Conservation (phyloP, 2,888 invertebrate genomes). For the Drosophila bunnanda region DNA sequence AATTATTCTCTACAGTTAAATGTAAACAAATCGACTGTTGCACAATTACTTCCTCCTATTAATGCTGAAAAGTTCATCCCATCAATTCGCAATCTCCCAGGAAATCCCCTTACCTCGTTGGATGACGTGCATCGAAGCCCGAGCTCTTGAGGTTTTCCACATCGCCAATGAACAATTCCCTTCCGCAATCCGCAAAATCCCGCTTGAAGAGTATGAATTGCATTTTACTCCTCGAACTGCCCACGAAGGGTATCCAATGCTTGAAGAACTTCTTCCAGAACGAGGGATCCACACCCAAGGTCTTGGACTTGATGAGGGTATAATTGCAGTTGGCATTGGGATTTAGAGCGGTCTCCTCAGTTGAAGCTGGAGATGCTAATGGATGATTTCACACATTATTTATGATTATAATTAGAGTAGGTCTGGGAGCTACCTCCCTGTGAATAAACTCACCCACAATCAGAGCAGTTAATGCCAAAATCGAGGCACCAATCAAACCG, state of each 20-base stretch:
- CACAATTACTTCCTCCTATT: slow-evolving; percentile 15
- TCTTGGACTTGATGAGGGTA: slow-evolving; percentile 66
- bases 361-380: slow-evolving; percentile 24
- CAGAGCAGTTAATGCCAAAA: slow-evolving; percentile 26
- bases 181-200: slow-evolving; percentile 82
- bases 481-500: slow-evolving; percentile 5
- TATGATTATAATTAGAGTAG: neutral
- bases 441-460: slow-evolving; percentile 36
- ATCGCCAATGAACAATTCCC: slow-evolving; percentile 74
- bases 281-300: slow-evolving; percentile 70
- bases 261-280: slow-evolving; percentile 81
- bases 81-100: slow-evolving; percentile 25
- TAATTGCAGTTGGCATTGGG: slow-evolving; percentile 68
- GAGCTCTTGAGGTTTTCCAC: slow-evolving; percentile 73
- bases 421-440: no score
- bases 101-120: slow-evolving; percentile 75
- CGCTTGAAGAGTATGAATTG: slow-evolving; percentile 81
- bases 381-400: neutral
- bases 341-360: slow-evolving; percentile 20
- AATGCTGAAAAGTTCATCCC: slow-evolving; percentile 17
- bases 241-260: slow-evolving; percentile 78
- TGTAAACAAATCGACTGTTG: slow-evolving; percentile 16
- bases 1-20: slow-evolving; percentile 4
- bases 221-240: slow-evolving; percentile 75
- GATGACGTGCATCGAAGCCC: slow-evolving; percentile 80